phyloP scores from a whole-genome alignment of 2,113 vertebrate genomes.

The Anarrhichthys ocellatus region DNA sequence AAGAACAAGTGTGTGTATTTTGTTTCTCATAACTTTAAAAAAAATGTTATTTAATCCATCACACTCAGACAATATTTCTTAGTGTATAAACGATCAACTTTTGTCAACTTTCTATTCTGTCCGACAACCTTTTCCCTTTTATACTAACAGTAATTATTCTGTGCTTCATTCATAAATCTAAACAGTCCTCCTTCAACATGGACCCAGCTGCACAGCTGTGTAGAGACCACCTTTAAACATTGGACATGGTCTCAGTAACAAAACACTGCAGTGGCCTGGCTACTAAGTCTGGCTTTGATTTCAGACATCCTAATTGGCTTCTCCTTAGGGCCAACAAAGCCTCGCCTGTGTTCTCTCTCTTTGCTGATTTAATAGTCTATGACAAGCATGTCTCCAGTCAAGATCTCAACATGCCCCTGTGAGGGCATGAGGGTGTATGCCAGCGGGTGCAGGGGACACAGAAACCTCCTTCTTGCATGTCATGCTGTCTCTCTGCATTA shows the following conservation, averaged over 20 bases:
- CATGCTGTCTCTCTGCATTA: constrained; percentile 61
- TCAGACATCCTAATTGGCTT: constrained; percentile 67
- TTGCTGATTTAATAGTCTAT: constrained; percentile 64
- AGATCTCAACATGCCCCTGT: constrained; percentile 54
- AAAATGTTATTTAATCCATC: not conserved
- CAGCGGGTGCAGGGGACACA: constrained; percentile 43
- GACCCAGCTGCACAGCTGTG: constrained; percentile 42
- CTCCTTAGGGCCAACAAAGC: constrained; percentile 68
- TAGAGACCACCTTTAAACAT: constrained; percentile 34
- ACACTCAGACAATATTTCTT: not conserved
- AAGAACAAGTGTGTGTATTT: not conserved
- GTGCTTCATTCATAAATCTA: constrained; percentile 2
- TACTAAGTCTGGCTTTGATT: constrained; percentile 72
- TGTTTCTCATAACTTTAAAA: not conserved
- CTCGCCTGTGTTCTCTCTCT: constrained; percentile 56
- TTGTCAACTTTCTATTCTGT: not conserved
- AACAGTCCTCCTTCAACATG: constrained; percentile 20
- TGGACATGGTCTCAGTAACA: constrained; percentile 51
- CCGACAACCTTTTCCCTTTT: constrained; percentile 16
- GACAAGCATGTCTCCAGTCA: constrained; percentile 73
- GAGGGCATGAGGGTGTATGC: constrained; percentile 46
- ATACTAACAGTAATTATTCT: constrained; percentile 19
- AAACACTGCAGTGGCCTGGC: constrained; percentile 37
- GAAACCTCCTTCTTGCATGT: constrained; percentile 47
- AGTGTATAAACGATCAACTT: not conserved